Conservation (phyloP, 2,113 vertebrate genomes). For the Synchiropus splendidus region DNA sequence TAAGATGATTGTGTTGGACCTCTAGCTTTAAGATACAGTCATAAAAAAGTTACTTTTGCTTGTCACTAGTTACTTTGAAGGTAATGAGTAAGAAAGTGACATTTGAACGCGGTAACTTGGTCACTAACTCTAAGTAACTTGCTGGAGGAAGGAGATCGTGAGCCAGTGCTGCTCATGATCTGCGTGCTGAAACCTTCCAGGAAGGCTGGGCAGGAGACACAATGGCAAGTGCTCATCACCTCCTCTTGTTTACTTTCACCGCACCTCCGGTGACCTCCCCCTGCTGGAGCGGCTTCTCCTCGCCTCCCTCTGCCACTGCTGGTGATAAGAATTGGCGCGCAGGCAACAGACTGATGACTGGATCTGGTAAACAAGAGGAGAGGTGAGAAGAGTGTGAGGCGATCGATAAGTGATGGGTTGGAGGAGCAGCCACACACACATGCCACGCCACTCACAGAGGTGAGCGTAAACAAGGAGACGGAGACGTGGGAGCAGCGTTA, state of each 20-base stretch:
- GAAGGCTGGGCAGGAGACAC: constrained; percentile 31
- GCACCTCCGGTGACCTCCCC: constrained; percentile 9
- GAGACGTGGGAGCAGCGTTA: constrained; percentile 23
- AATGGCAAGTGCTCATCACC: constrained; percentile 17
- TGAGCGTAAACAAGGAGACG: constrained; percentile 25
- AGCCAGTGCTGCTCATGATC: background rate
- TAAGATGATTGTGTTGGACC: no score
- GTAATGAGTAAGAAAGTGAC: no score
- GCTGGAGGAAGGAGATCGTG: no score
- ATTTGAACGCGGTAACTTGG: no score
- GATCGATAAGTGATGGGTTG: constrained; percentile 47
- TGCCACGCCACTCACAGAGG: constrained; percentile 10
- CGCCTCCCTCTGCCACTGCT: constrained; percentile 14
- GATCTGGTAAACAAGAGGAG: constrained; percentile 47
- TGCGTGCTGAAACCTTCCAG: constrained; percentile 24
- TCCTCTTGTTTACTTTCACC: constrained; percentile 17
- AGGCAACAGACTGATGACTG: constrained; percentile 26
- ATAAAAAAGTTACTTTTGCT: no score
- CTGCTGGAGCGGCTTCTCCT: background rate
- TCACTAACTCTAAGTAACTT: no score
- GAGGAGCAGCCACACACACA: constrained; percentile 1
- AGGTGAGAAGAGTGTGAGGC: constrained; percentile 30
- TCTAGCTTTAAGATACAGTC: no score
- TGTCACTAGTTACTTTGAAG: no score
- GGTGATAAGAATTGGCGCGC: constrained; percentile 12